Conservation (phyloP, 1,140 invertebrate species). For the Nylanderia fulva region DNA sequence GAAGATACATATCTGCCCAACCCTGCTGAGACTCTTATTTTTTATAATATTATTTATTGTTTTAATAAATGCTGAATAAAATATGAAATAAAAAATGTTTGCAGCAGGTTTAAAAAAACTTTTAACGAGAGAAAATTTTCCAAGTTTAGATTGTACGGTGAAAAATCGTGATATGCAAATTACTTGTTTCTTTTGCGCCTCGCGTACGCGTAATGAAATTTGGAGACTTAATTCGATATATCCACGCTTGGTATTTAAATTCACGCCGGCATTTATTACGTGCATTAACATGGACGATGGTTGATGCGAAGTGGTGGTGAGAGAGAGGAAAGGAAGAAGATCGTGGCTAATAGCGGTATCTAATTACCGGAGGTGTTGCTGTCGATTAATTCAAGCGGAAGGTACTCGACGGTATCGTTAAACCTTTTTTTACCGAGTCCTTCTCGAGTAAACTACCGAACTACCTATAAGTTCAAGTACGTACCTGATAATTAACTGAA, state of each 20-base stretch:
- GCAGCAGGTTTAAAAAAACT: not conserved
- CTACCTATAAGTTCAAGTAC: not conserved
- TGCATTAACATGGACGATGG: conserved; percentile 47
- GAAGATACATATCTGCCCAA: no score
- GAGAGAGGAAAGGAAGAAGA: conserved; percentile 15
- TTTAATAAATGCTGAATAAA: not conserved
- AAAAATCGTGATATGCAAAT: conserved; percentile 26
- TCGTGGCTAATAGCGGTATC: conserved; percentile 51
- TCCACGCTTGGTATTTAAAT: conserved; percentile 36
- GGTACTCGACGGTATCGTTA: conserved; percentile 48
- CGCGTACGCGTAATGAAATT: conserved; percentile 46
- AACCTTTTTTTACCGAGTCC: conserved; percentile 38
- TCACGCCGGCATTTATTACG: conserved; percentile 51
- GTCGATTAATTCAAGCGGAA: conserved; percentile 55
- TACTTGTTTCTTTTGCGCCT: conserved; percentile 18
- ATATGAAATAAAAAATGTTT: not conserved
- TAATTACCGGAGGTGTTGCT: conserved; percentile 51
- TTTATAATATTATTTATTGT: not conserved
- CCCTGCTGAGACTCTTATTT: no score
- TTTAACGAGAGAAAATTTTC: not conserved
- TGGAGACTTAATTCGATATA: conserved; percentile 26
- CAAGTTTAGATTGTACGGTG: not conserved
- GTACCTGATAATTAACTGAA: not conserved
- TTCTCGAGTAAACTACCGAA: not conserved
- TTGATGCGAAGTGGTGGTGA: conserved; percentile 20